Conservation (phyloP, 2,888 invertebrate species). For the Galerucella nymphaeae region DNA sequence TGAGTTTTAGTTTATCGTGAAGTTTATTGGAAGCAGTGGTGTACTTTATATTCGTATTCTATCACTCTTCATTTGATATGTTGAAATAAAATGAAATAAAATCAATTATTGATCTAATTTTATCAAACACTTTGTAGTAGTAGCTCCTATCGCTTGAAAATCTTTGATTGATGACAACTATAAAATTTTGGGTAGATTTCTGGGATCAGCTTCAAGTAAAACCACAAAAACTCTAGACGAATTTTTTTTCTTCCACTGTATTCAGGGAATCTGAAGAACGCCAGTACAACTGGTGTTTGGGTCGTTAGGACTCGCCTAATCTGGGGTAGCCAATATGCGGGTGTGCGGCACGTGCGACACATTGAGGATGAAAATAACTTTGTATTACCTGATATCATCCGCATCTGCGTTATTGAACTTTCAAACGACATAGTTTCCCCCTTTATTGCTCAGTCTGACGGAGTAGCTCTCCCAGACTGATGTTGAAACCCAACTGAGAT, state of each 20-base stretch:
- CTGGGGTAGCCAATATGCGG: slow-evolving; percentile 44
- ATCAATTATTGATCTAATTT: too few species aligned
- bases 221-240: not conserved
- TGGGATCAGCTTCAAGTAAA: not conserved
- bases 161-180: not conserved
- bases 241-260: not conserved
- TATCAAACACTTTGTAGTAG: too few species aligned
- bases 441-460: slow-evolving; percentile 26
- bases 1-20: slow-evolving; percentile 16
- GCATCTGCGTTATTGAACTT: slow-evolving; percentile 35
- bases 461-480: slow-evolving; percentile 20
- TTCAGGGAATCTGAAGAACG: slow-evolving; percentile 1
- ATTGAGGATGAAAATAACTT: slow-evolving; percentile 43
- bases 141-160: not conserved
- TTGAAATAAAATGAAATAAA: too few species aligned
- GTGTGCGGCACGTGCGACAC: slow-evolving; percentile 47
- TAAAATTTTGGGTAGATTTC: not conserved
- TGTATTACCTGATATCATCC: slow-evolving; percentile 40
- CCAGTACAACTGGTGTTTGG: slow-evolving; percentile 12
- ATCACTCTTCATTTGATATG: too few species aligned
- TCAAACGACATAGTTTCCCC: slow-evolving; percentile 31
- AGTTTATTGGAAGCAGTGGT: slow-evolving; percentile 11
- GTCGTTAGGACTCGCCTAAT: slow-evolving; percentile 41
- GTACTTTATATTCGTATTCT: not conserved
- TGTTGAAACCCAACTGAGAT: not conserved